phyloP scores from a whole-genome alignment of 2,888 invertebrate species.

The Watsonalla cultraria region DNA sequence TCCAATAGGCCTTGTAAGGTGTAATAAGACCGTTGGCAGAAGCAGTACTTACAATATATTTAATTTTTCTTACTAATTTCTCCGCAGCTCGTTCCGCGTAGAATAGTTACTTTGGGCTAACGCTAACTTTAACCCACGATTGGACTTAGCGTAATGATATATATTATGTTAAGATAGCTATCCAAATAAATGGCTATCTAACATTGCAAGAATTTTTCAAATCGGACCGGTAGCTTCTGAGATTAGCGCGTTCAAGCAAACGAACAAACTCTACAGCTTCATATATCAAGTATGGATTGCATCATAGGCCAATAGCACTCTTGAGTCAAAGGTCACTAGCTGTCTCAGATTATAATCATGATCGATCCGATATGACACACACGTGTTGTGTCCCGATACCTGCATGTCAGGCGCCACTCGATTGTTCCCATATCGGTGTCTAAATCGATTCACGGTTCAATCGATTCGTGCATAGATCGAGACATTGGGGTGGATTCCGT shows the following conservation, averaged over 20 bases:
- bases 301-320: background rate
- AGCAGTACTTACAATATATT: too few relatives aligned
- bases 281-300: background rate
- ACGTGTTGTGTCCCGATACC: background rate
- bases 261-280: background rate
- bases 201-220: too few relatives aligned
- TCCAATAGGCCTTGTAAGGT: background rate
- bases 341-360: background rate
- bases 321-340: constrained; percentile 1
- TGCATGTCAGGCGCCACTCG: constrained; percentile 18
- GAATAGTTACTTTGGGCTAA: too few relatives aligned
- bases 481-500: constrained; percentile 15
- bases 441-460: constrained; percentile 36
- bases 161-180: too few relatives aligned
- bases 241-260: too few relatives aligned
- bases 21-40: background rate
- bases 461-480: constrained; percentile 27
- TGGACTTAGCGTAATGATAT: too few relatives aligned
- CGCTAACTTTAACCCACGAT: too few relatives aligned
- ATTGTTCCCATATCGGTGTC: constrained; percentile 35
- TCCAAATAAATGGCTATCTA: too few relatives aligned
- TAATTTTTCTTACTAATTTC: too few relatives aligned
- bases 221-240: too few relatives aligned
- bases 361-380: background rate
- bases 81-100: too few relatives aligned